These are phyloP conservation scores for Chrysaora quinquecirrha DNA, from an alignment of 30 jellyfish, hydroid and myxozoan genomes.

Conservation along the genomic window DNA sequence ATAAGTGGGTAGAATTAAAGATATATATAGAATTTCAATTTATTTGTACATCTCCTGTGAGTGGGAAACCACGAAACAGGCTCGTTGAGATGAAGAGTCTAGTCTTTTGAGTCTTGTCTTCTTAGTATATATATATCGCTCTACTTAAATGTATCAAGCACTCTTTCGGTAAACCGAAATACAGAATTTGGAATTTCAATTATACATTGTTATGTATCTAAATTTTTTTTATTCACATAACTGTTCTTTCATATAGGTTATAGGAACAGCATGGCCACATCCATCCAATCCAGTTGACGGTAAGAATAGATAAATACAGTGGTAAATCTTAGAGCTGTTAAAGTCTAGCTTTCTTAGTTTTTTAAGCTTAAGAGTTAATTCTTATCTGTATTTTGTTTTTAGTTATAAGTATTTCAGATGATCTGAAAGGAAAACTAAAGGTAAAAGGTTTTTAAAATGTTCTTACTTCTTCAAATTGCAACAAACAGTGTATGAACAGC, in stretches of 20 bases:
- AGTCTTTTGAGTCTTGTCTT: too few species aligned
- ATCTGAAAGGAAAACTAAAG: slow-evolving; percentile 1
- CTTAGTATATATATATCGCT: too few species aligned
- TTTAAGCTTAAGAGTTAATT: neutral
- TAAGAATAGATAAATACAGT: neutral
- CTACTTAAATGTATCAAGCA: too few species aligned
- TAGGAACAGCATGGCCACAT: neutral
- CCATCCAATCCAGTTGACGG: neutral
- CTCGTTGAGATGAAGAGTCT: too few species aligned
- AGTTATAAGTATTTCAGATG: slow-evolving; percentile 22
- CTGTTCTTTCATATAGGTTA: neutral
- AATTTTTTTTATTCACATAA: too few species aligned
- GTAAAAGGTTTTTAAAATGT: slow-evolving; percentile 1
- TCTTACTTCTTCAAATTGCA: neutral
- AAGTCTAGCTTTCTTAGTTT: neutral
- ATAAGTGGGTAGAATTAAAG: neutral
- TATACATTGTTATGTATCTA: neutral
- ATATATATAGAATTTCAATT: neutral
- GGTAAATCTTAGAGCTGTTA: too few species aligned
- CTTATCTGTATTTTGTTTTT: neutral
- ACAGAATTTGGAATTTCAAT: neutral
- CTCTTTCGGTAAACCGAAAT: neutral
- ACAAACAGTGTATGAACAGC: neutral
- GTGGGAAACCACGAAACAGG: too few species aligned
- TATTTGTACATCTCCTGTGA: neutral